Percentiles rank a stretch among this genome's conserved stretches.
Evolutionary conservation across 2,888 invertebrate genomes (phyloP).

Genomic region (Nesidiocoris tenuis): DNA sequence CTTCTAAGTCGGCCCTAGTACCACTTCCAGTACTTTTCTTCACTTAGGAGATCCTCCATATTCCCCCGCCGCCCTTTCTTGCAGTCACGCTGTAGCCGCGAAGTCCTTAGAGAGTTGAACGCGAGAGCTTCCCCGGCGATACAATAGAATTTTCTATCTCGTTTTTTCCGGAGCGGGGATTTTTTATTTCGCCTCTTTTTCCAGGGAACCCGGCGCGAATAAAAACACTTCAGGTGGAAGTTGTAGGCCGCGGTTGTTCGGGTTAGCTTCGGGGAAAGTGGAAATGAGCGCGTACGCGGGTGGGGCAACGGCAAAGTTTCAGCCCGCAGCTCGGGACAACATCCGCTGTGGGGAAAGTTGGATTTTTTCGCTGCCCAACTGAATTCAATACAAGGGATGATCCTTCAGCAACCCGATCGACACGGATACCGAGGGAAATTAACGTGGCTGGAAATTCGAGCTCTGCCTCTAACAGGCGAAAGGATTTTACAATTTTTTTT

Average conservation of each 20-base stretch:
- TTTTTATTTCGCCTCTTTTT: background rate
- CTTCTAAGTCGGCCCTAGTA: background rate
- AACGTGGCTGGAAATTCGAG: too few species aligned
- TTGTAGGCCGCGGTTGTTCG: constrained; percentile 10
- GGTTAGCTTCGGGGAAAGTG: background rate
- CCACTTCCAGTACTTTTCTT: background rate
- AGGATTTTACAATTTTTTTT: too few species aligned
- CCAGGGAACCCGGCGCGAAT: background rate
- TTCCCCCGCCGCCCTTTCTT: background rate
- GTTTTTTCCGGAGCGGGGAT: background rate
- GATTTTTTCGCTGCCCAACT: background rate
- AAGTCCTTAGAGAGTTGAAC: constrained; percentile 10
- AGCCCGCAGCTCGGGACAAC: background rate
- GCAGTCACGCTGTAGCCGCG: background rate
- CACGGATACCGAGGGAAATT: too few species aligned
- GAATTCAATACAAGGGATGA: too few species aligned
- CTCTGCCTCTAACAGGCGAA: too few species aligned
- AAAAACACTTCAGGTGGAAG: constrained; percentile 27
- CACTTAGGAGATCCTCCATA: background rate
- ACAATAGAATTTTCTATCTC: constrained; percentile 26
- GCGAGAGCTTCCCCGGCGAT: background rate
- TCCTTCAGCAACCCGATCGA: background rate
- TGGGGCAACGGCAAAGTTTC: background rate
- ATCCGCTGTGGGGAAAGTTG: background rate
- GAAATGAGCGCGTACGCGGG: background rate